These are phyloP conservation scores for Samia ricini DNA, from an alignment of 1,140 invertebrate genomes.

Conservation along the genomic window DNA sequence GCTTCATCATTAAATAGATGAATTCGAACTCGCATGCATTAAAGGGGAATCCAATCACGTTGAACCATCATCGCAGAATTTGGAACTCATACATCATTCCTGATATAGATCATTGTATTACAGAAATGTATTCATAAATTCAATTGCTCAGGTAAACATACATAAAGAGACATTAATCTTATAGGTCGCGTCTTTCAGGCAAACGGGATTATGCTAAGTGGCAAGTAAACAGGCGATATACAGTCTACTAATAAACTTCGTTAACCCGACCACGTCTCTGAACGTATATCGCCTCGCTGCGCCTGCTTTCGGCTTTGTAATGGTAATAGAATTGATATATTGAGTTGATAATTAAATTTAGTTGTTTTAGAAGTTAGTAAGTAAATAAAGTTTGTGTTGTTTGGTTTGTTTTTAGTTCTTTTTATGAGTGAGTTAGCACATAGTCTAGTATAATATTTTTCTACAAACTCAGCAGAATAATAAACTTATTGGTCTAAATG, in stretches of 20 bases:
- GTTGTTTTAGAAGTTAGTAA: not conserved
- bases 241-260: conserved; percentile 5
- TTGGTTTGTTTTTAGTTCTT: not conserved
- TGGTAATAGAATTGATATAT: not conserved
- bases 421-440: not conserved
- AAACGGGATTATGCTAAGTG: conserved; percentile 5
- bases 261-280: not conserved
- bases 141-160: not conserved
- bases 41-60: too few species aligned
- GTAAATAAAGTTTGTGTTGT: not conserved
- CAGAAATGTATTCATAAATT: not conserved
- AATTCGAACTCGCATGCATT: too few species aligned
- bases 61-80: too few species aligned
- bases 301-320: not conserved
- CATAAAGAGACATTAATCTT: not conserved
- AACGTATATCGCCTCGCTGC: not conserved
- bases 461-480: too few species aligned
- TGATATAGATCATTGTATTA: too few species aligned
- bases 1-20: too few species aligned
- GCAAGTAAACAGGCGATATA: conserved; percentile 1
- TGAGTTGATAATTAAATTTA: not conserved
- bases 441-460: too few species aligned
- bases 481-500: too few species aligned
- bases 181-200: conserved; percentile 1
- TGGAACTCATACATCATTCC: too few species aligned